Percentiles rank a stretch among this genome's conserved stretches.
phyloP scores from a whole-genome alignment of 2,113 vertebrate species.

The Centropus bengalensis region DNA sequence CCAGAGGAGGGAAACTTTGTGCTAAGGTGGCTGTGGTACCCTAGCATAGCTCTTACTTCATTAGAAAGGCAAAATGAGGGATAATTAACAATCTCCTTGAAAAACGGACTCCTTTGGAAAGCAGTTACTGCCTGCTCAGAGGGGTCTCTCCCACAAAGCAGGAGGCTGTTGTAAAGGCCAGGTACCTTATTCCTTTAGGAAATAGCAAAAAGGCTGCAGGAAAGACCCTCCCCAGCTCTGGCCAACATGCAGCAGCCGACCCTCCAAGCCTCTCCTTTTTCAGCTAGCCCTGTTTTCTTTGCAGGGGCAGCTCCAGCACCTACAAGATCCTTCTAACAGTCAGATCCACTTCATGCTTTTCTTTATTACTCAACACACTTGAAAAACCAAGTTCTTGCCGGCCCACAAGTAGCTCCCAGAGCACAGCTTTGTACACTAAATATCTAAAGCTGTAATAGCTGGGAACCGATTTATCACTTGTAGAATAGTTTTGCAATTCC shows the following conservation, averaged over 20 bases:
- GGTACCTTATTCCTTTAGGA: neutral
- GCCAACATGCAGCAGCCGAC: neutral
- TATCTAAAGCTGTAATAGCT: neutral
- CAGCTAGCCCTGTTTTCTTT: neutral
- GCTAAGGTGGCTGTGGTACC: neutral
- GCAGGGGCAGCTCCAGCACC: neutral
- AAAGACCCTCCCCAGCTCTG: neutral
- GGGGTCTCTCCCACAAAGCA: neutral
- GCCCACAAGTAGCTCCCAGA: neutral
- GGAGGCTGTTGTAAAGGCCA: neutral
- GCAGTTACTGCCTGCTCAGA: neutral
- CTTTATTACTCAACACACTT: neutral
- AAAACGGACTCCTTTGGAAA: neutral
- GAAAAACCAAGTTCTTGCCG: neutral
- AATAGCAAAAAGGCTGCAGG: neutral
- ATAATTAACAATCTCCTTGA: conserved; percentile 25
- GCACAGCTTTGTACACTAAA: neutral
- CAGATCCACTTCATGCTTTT: neutral
- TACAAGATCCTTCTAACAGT: accelerated
- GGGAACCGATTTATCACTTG: conserved; percentile 26
- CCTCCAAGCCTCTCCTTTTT: neutral
- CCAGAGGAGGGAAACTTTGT: neutral
- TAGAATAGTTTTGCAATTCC: conserved; percentile 43
- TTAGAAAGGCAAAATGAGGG: neutral
- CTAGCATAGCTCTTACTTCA: neutral